Evolutionary conservation across 2,888 invertebrate genomes (phyloP).

Genomic region (Sphinx pinastri): DNA sequence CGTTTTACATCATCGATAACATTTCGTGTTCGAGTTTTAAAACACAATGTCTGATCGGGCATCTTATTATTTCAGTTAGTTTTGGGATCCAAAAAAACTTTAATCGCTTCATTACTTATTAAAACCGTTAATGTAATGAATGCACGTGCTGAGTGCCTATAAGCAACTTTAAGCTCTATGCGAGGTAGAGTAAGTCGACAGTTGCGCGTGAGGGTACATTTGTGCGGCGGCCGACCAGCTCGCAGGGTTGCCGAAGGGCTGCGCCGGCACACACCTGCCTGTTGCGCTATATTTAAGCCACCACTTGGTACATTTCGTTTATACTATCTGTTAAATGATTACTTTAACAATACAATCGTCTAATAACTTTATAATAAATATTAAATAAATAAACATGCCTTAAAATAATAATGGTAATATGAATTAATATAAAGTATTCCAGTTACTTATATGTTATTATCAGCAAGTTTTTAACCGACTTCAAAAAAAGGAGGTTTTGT

Average conservation of each 20-base stretch:
- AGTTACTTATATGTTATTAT: too few relatives aligned
- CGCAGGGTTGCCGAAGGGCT: constrained; percentile 53
- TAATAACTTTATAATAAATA: not conserved
- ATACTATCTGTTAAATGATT: constrained; percentile 1
- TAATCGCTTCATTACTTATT: constrained; percentile 55
- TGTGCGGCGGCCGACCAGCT: constrained; percentile 30
- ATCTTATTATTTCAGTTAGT: constrained; percentile 21
- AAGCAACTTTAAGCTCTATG: constrained; percentile 45
- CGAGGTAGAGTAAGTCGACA: constrained; percentile 24
- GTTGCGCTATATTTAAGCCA: constrained; percentile 56
- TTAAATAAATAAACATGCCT: not conserved
- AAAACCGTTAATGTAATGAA: constrained; percentile 59
- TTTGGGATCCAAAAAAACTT: constrained; percentile 45
- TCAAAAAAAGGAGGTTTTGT: too few relatives aligned
- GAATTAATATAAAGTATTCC: too few relatives aligned
- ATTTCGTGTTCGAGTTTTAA: constrained; percentile 33
- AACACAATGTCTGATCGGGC: constrained; percentile 13
- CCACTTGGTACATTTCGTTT: constrained; percentile 26
- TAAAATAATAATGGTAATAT: not conserved
- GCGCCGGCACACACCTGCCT: constrained; percentile 66
- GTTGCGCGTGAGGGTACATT: constrained; percentile 41
- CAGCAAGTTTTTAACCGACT: too few relatives aligned
- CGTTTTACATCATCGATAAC: constrained; percentile 37
- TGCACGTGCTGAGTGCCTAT: constrained; percentile 49
- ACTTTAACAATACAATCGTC: not conserved